A percentile compares a stretch with the other conserved stretches of the same genome.
Evolutionary conservation across 1,140 invertebrate genomes (phyloP).

Genomic region (Drosophila baimaii): DNA sequence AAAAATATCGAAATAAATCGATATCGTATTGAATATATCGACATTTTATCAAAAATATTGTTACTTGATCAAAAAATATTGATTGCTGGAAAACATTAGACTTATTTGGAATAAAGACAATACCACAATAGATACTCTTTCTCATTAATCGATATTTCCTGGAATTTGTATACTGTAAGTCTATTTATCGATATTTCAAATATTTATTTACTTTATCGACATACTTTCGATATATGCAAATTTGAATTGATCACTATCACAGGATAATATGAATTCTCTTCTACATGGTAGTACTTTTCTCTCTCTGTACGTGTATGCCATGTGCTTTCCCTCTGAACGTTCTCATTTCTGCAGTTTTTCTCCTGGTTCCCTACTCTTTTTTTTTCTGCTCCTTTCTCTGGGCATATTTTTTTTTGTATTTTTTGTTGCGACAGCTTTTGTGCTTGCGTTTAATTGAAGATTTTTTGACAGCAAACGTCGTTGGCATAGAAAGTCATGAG

Average conservation of each 20-base stretch:
- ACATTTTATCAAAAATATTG: no score
- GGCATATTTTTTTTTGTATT: slow-evolving; percentile 46
- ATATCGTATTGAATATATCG: no score
- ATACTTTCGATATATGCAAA: not conserved
- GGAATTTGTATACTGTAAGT: no score
- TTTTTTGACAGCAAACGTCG: slow-evolving; percentile 80
- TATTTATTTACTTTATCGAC: not conserved
- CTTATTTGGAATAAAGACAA: no score
- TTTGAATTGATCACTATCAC: not conserved
- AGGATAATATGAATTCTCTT: no score
- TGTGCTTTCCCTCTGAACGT: slow-evolving; percentile 47
- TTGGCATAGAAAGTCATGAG: slow-evolving; percentile 77
- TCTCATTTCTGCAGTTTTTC: slow-evolving; percentile 40
- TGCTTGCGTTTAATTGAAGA: slow-evolving; percentile 82
- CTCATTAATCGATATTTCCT: no score
- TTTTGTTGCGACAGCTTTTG: slow-evolving; percentile 71
- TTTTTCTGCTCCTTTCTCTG: slow-evolving; percentile 16
- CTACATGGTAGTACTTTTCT: not conserved
- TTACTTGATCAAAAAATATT: no score
- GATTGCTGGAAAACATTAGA: no score
- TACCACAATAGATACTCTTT: no score
- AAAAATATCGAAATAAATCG: no score
- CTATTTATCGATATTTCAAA: not conserved
- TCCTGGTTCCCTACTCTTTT: slow-evolving; percentile 20
- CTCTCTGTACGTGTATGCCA: slow-evolving; percentile 27